A percentile compares a stretch with the other conserved stretches of the same genome.
These are phyloP conservation scores for Piscicola geometra DNA, from an alignment of 2,888 invertebrate genomes.

Conservation along the genomic window DNA sequence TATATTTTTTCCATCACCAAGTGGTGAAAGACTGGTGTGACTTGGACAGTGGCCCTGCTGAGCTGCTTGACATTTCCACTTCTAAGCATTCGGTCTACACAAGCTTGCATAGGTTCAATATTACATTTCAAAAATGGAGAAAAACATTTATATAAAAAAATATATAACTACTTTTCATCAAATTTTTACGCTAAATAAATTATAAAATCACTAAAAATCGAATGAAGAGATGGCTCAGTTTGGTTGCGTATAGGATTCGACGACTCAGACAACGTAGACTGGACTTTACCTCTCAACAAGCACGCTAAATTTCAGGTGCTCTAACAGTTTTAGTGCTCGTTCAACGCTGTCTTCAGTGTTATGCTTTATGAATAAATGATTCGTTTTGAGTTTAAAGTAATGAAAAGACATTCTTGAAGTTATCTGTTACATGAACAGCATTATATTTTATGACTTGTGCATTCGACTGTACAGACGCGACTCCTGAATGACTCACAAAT, in stretches of 20 bases:
- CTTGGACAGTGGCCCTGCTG: slow-evolving; percentile 43
- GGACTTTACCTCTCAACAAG: slow-evolving; percentile 37
- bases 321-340: too few relatives aligned
- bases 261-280: slow-evolving; percentile 39
- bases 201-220: too few relatives aligned
- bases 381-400: neutral
- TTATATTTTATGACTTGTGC: too few relatives aligned
- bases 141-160: too few relatives aligned
- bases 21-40: slow-evolving; percentile 41
- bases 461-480: slow-evolving; percentile 25
- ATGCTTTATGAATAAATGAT: neutral
- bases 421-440: too few relatives aligned
- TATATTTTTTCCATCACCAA: too few relatives aligned
- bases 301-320: slow-evolving; percentile 32
- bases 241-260: slow-evolving; percentile 42
- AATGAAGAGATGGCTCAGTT: slow-evolving; percentile 42
- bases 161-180: neutral
- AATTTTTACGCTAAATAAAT: too few relatives aligned
- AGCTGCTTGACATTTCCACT: slow-evolving; percentile 40
- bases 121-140: too few relatives aligned
- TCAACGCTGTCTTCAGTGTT: too few relatives aligned
- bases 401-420: too few relatives aligned
- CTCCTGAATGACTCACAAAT: slow-evolving; percentile 37
- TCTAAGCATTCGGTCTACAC: slow-evolving; percentile 42
- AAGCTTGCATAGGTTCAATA: slow-evolving; percentile 31